Evolutionary conservation across 2,113 vertebrate species (phyloP), one percentile per base, ranked within the genome.

Genomic region (Macquaria ambigua): DNA sequence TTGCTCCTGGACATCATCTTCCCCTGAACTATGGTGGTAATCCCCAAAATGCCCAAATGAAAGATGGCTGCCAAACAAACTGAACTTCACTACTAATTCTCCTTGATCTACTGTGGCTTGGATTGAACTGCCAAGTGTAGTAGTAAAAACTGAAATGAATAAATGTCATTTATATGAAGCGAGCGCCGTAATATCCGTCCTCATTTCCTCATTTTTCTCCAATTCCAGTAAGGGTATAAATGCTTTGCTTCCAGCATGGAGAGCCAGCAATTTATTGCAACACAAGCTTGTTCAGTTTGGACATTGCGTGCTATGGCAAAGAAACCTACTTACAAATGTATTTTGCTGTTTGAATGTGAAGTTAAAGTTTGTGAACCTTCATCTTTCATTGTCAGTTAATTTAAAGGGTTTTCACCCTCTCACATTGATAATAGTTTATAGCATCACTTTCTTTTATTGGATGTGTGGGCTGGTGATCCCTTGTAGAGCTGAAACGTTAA

Each of bases 191-290:
- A 86, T 79, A 74, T 82, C 41, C 48, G 43, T 18, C 53, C 50
- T 83, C 34, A 73, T 85, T 81, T 86, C 77, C 83, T 79, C 46
- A 0, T 23, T 78, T 74, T 78, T 64, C 55, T 74, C 81, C 28
- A 62, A 1, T 79, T 72, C 55, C 86, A 87, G 78, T 28, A 74
- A 88, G 55, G 23, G 12, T 53, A 20, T 69, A 46, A 79, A 43
- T 10, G 34, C 25, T 79, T 70, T 62, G 64, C 9, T 63, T 68
- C 43, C n/a, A 80, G 8, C 5, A n/a, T n/a, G 56, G 79, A 28
- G n/a, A 56, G 34, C 70, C 81, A 79, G n/a, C 14, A 28, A 31
- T 28, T 68, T 23, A 59, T 53, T 66, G 25, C 25, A 53, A 23
- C 20, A 58, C 16, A 53, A 62, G 25, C 15, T 67, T 20, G 20